Conservation (phyloP, 92 coral and sea anemone genomes). For the Epizoanthus illoricatus region DNA sequence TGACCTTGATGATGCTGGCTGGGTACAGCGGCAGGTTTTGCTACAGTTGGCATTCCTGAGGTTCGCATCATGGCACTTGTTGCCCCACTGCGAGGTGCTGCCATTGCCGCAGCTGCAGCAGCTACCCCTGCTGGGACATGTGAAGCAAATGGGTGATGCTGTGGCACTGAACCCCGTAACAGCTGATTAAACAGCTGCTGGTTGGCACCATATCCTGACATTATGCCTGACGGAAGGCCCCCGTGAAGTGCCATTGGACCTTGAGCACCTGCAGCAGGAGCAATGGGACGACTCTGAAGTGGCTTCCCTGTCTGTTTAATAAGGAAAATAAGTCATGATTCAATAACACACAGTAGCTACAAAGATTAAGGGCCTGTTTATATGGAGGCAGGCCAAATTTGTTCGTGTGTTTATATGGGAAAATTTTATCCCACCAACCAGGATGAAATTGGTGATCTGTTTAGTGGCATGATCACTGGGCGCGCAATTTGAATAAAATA, state of each 20-base stretch:
- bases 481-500: no score
- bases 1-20: slow-evolving; percentile 33
- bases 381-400: no score
- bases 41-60: slow-evolving; percentile 16
- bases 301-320: slow-evolving; percentile 62
- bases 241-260: slow-evolving; percentile 54
- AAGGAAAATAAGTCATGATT: no score
- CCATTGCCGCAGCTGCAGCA: slow-evolving; percentile 81
- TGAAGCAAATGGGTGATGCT: slow-evolving; percentile 63
- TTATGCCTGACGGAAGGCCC: slow-evolving; percentile 42
- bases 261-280: slow-evolving; percentile 84
- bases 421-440: no score
- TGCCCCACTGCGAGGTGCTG: slow-evolving; percentile 64
- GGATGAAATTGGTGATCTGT: no score
- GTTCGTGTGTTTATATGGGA: no score
- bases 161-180: slow-evolving; percentile 51
- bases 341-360: no score
- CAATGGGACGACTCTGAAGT: slow-evolving; percentile 89
- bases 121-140: slow-evolving; percentile 89
- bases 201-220: slow-evolving; percentile 19
- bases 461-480: no score
- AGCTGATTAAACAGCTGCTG: slow-evolving; percentile 16
- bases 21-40: slow-evolving; percentile 5
- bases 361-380: no score
- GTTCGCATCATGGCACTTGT: slow-evolving; percentile 33